Conservation (phyloP, 2,113 vertebrate species). For the Pteronura brasiliensis region DNA sequence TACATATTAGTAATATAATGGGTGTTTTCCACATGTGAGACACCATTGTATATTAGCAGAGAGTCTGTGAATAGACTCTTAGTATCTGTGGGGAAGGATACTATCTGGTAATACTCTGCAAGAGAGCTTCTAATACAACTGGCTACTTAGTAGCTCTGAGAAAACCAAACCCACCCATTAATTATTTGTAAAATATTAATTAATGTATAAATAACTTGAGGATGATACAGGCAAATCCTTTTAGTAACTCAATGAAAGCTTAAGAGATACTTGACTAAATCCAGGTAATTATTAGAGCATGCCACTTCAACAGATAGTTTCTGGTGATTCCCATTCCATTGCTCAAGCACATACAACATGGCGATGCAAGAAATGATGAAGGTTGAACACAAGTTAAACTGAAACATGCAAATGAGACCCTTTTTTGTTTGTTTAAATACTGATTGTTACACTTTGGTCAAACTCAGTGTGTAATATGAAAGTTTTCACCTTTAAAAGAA, state of each 20-base stretch:
- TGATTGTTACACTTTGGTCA: not conserved
- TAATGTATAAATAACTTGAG: not conserved
- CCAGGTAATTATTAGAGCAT: not conserved
- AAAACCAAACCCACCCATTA: not conserved
- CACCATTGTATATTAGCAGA: not conserved
- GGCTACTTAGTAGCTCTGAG: not conserved
- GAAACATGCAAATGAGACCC: not conserved
- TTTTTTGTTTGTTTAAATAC: not conserved
- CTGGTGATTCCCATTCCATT: not conserved
- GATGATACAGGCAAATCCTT: not conserved
- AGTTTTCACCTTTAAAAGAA: not conserved
- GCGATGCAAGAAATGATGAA: not conserved
- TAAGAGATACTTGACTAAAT: not conserved
- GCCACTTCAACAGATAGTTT: not conserved
- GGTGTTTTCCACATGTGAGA: not conserved
- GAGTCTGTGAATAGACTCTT: not conserved
- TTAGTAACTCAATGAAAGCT: not conserved
- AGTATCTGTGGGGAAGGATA: not conserved
- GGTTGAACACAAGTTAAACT: not conserved
- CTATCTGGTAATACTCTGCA: not conserved
- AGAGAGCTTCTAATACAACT: not conserved
- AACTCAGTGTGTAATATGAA: not conserved
- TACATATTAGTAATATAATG: not conserved
- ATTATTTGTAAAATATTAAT: constrained; percentile 8
- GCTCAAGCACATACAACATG: not conserved